Evolutionary conservation across 1,140 invertebrate genomes (phyloP).

Genomic region (Hesperophylax magnus): DNA sequence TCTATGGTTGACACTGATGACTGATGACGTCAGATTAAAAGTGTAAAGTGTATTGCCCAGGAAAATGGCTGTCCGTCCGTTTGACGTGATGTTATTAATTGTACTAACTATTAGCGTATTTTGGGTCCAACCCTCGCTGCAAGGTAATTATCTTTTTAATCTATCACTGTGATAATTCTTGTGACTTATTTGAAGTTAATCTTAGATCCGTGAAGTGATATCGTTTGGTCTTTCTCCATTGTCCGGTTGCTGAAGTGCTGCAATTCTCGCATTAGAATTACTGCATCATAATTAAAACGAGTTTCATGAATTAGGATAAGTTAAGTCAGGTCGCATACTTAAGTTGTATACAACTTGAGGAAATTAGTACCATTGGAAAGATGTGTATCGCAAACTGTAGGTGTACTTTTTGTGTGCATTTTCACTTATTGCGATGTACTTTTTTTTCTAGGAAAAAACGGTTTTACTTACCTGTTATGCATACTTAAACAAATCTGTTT

Average conservation of each 20-base stretch:
- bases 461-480: too few relatives aligned
- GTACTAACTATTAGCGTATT: constrained; percentile 1
- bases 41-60: not conserved
- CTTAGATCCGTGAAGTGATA: not conserved
- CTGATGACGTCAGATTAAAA: constrained; percentile 27
- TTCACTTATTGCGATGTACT: too few relatives aligned
- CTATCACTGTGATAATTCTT: not conserved
- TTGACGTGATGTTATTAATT: constrained; percentile 12
- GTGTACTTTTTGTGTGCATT: too few relatives aligned
- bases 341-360: not conserved
- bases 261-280: not conserved
- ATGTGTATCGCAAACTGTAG: too few relatives aligned
- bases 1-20: constrained; percentile 13
- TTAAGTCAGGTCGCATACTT: not conserved
- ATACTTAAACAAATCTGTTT: too few relatives aligned
- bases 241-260: not conserved
- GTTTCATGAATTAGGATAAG: not conserved
- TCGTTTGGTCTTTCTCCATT: not conserved
- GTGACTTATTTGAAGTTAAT: not conserved
- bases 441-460: too few relatives aligned
- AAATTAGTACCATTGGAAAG: too few relatives aligned
- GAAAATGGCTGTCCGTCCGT: constrained; percentile 22
- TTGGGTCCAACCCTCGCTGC: not conserved
- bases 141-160: constrained; percentile 20
- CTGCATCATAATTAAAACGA: not conserved